Conservation (phyloP, 2,797 vertebrate genomes). For the Cyprinodon diabolis region DNA sequence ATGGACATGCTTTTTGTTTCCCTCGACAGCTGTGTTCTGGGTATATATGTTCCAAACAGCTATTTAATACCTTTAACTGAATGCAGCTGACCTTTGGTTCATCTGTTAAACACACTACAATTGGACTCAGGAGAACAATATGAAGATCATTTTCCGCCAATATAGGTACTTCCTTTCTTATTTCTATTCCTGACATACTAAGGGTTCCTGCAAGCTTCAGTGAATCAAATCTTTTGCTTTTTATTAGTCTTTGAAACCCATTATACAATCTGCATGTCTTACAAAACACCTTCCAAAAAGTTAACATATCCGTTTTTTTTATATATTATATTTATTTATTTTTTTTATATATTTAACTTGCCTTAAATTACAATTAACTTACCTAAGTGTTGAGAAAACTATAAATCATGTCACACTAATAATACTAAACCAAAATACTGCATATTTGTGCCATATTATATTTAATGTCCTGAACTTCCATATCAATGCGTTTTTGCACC, state of each 20-base stretch:
- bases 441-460: too few species aligned
- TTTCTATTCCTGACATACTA: constrained; percentile 10
- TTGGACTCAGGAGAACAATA: constrained; percentile 32
- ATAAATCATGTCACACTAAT: too few species aligned
- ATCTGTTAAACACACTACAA: constrained; percentile 16
- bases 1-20: constrained; percentile 57
- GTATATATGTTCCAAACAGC: constrained; percentile 31
- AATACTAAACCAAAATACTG: too few species aligned
- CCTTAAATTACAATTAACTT: too few species aligned
- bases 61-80: constrained; percentile 40
- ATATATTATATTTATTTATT: too few species aligned
- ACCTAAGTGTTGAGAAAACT: too few species aligned
- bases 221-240: neutral
- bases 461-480: too few species aligned
- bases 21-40: constrained; percentile 54
- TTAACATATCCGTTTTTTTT: neutral
- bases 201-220: neutral
- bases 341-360: neutral
- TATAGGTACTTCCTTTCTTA: constrained; percentile 2
- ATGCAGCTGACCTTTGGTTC: constrained; percentile 29
- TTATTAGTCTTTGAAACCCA: neutral
- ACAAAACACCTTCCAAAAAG: neutral
- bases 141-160: constrained; percentile 12
- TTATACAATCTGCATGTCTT: neutral
- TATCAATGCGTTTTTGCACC: too few species aligned